Evolutionary conservation across 2,113 vertebrate genomes (phyloP), one percentile per base, ranked within the genome.

Genomic region (Hydropotes inermis): DNA sequence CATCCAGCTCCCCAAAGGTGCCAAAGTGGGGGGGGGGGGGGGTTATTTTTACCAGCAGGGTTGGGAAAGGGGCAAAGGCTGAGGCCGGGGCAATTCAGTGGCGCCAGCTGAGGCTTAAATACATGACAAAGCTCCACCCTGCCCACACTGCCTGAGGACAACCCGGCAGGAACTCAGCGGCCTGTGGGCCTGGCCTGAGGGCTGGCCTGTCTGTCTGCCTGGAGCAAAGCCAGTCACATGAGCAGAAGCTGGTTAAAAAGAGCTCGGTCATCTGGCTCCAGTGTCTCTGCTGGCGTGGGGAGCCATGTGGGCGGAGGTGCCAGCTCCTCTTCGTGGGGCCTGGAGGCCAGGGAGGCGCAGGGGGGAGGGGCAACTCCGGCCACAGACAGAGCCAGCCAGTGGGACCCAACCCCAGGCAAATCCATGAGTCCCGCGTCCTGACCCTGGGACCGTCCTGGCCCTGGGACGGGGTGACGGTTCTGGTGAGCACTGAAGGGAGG

Each of bases 31-130:
- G 13, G 36, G 57, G 15, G 33, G 30, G 70, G 25, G 28, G 27
- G 27, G 47, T 79, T 97, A 96, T 94, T 98, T 98, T 96, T 96
- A 91, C 76, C 82, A 50, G 33, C 54, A 50, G 67, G 81, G 25
- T 52, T 95, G 70, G 76, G 81, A 95, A 95, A 89, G 81, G 89
- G 87, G 93, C 87, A 93, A 95, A 96, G 96, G 89, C 87, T 76
- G 57, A 81, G 58, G 39, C 67, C 21, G 30, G 76, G 85, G 81
- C 87, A 88, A 74, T n/a, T 67, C 39, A 30, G 81, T 96, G 96
- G 95, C 82, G 60, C 88, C 96, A 91, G 81, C 67, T 57, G 78
- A 81, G 87, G 54, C 82, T 97, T 96, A 82, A 81, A 82, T 47
- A 90, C 76, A 82, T 25, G 94, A 92, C 87, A 90, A 90, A 91